Base-by-base conservation (phyloP, 2,888 invertebrate species). In the Hydriomena furcata region DNA sequence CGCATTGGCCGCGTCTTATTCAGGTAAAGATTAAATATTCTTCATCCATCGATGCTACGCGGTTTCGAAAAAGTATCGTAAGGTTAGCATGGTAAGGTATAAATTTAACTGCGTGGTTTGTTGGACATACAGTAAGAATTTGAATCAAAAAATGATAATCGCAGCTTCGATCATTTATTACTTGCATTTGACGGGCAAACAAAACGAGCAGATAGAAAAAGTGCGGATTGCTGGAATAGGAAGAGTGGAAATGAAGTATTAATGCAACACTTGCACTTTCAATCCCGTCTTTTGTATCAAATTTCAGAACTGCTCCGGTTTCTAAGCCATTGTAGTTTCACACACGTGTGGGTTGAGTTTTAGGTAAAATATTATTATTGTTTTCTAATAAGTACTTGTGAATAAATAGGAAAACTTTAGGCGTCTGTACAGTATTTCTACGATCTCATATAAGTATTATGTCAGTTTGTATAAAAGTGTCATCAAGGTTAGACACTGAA, bases 251-350 rank as follows among this genome's bases (percentile, higher is more conserved):
- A 84, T 83, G 78, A 84, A 84, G 85, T 82, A 85, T 85, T 85
- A 83, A 87, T 81, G 85, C 77, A 82, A 88, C 91, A 91, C 91
- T 91, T 91, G 89, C 91, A 87, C 89, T 91, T 89, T 91, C 86
- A 70, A 77, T 76, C 71, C 73, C 65, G 71, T 68, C 73, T 69
- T 74, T 76, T 73, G 73, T 73, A 65, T 78, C 76, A 58, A 61
- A 70, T 82, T 74, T 69, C 82, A 60, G 56, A 61, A 52, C 52
- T 60, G 57, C 69, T 77, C 71, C 64, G 73, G 73, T 80, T 79
- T 71, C 76, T 56, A 46, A 53, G 21, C 69, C 57, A 68, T 67
- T 69, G 68, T 73, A 51, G 58, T 60, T 30, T 12, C 38, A 48
- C 61, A 64, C 62, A 71, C 67, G 65, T 68, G 66, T 51, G 52